Percentiles rank a stretch among this genome's conserved stretches.
These are phyloP conservation scores for Drosophila nigromelanica DNA, from an alignment of 1,140 invertebrate genomes.

Conservation along the genomic window DNA sequence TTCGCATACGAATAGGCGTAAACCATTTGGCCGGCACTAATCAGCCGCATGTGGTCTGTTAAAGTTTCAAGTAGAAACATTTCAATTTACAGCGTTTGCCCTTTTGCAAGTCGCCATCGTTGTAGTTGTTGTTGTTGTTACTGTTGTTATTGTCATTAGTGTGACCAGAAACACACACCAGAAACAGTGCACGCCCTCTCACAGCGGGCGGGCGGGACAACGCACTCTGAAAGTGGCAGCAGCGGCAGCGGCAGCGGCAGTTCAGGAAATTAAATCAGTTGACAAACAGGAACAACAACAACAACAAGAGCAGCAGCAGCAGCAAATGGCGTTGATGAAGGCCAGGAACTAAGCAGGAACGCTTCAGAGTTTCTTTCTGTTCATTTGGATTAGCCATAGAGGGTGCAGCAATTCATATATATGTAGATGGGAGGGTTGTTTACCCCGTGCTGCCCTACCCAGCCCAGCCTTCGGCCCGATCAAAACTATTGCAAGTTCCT, in stretches of 20 bases:
- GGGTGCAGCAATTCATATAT: slow-evolving; percentile 32
- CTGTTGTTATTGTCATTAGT: slow-evolving; percentile 57
- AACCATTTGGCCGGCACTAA: slow-evolving; percentile 54
- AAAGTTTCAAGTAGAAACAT: slow-evolving; percentile 50
- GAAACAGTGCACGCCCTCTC: slow-evolving; percentile 73
- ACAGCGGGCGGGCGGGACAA: slow-evolving; percentile 51
- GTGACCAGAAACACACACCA: slow-evolving; percentile 53
- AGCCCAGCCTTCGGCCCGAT: slow-evolving; percentile 6
- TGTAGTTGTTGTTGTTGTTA: slow-evolving; percentile 8
- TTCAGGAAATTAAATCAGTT: slow-evolving; percentile 79
- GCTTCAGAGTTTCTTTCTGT: slow-evolving; percentile 24
- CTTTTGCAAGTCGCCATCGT: slow-evolving; percentile 74
- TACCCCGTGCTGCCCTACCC: slow-evolving; percentile 13
- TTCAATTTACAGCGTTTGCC: slow-evolving; percentile 67
- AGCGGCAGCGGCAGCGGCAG: slow-evolving; percentile 22
- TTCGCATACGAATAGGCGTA: slow-evolving; percentile 48
- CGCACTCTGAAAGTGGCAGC: slow-evolving; percentile 27
- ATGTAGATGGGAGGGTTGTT: slow-evolving; percentile 39
- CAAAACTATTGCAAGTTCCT: slow-evolving; percentile 50
- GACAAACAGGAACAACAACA: slow-evolving; percentile 51
- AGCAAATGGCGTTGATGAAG: slow-evolving; percentile 49
- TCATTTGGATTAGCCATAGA: slow-evolving; percentile 52
- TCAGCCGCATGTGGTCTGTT: slow-evolving; percentile 69
- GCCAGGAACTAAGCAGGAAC: slow-evolving; percentile 25
- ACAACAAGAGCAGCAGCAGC: neutral